Conservation (phyloP, 2,113 vertebrate species). For the Echinops telfairi region DNA sequence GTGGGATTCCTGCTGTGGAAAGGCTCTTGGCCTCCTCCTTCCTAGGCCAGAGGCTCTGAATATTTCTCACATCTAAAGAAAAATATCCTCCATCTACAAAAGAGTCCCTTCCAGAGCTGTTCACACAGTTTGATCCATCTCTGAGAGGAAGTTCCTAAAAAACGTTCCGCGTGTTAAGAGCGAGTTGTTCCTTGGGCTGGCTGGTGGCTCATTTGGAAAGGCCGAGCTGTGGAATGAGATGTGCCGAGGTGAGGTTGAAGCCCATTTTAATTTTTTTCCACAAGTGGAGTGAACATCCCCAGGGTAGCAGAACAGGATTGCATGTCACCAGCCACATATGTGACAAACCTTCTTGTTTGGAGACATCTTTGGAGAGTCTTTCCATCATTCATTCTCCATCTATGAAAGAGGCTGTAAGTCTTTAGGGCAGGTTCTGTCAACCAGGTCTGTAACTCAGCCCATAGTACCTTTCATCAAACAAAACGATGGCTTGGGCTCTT, state of each 20-base stretch:
- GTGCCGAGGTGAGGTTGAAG: background rate
- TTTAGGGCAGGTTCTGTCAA: constrained; percentile 16
- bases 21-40: constrained; percentile 55
- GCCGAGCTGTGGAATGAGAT: background rate
- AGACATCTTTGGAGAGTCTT: constrained; percentile 41
- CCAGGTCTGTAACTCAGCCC: constrained; percentile 25
- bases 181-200: constrained; percentile 31
- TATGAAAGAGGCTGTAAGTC: constrained; percentile 45
- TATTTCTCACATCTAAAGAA: constrained; percentile 75
- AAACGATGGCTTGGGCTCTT: background rate
- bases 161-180: constrained; percentile 61
- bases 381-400: constrained; percentile 50
- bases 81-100: constrained; percentile 67
- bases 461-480: constrained; percentile 56
- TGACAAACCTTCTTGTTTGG: background rate
- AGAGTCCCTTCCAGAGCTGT: constrained; percentile 65
- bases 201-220: constrained; percentile 20
- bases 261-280: constrained; percentile 65
- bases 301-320: constrained; percentile 36
- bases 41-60: constrained; percentile 74
- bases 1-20: constrained; percentile 33
- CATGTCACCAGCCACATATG: background rate
- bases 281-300: constrained; percentile 64
- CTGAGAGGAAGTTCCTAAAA: constrained; percentile 58
- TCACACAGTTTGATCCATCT: constrained; percentile 52